phyloP scores from a whole-genome alignment of 2,797 vertebrate genomes.

The Hephaestus fuliginosus region DNA sequence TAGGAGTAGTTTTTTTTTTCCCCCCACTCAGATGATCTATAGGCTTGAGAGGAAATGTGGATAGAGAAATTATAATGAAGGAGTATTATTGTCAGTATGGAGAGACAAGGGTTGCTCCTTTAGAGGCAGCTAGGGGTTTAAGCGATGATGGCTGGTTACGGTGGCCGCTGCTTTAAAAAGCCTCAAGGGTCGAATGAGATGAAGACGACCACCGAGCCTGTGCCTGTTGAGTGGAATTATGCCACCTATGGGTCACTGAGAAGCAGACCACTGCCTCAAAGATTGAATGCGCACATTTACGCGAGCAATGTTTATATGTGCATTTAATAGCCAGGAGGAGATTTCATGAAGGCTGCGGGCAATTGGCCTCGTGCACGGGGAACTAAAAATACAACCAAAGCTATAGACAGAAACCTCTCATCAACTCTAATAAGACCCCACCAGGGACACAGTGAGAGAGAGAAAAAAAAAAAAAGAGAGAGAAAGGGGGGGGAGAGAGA shows the following conservation, averaged over 20 bases:
- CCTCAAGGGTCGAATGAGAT: constrained; percentile 47
- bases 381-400: constrained; percentile 83
- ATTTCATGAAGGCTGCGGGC: constrained; percentile 74
- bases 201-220: constrained; percentile 42
- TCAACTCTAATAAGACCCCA: constrained; percentile 80
- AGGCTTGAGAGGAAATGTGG: constrained; percentile 43
- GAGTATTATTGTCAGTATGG: constrained; percentile 35
- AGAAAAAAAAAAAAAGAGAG: constrained; percentile 5
- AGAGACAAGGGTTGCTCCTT: constrained; percentile 36
- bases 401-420: constrained; percentile 80
- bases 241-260: constrained; percentile 52
- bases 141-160: constrained; percentile 44
- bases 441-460: constrained; percentile 61
- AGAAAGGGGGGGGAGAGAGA: constrained; percentile 1
- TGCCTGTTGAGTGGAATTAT: constrained; percentile 23
- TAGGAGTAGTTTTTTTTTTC: constrained; percentile 14
- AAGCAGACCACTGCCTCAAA: constrained; percentile 28
- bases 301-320: constrained; percentile 47
- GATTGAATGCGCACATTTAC: constrained; percentile 37
- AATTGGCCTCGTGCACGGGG: constrained; percentile 65
- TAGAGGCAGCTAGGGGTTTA: constrained; percentile 39
- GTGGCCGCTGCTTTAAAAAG: constrained; percentile 45
- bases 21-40: constrained; percentile 28
- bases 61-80: constrained; percentile 24
- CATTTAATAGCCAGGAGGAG: constrained; percentile 54